Conservation (phyloP, 2,797 vertebrate species). For the Graptemys geographica region DNA sequence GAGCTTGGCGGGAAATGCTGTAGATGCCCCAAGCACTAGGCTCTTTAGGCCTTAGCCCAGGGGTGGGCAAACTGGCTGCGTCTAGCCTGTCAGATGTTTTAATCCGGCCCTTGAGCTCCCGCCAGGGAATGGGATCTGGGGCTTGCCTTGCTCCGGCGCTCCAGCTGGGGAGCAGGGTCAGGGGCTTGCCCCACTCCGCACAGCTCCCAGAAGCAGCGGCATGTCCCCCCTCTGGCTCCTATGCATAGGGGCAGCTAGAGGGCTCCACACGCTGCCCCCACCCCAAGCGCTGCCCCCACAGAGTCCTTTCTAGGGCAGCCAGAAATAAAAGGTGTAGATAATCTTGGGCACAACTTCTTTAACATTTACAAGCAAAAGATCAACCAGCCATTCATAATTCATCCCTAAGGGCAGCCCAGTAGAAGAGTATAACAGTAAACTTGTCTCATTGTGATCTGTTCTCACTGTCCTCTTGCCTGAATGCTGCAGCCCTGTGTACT, state of each 20-base stretch:
- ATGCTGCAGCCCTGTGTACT: neutral
- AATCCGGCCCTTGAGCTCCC: too few species aligned
- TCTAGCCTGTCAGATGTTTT: too few species aligned
- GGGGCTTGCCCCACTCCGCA: too few species aligned
- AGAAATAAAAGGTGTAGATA: neutral
- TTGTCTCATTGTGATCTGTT: neutral
- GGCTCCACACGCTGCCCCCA: too few species aligned
- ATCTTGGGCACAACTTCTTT: neutral
- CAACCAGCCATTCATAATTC: neutral
- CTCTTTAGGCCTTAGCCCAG: neutral
- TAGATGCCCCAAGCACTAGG: neutral
- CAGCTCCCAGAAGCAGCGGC: too few species aligned
- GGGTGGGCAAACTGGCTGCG: too few species aligned
- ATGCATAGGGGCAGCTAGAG: too few species aligned
- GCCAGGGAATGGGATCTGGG: too few species aligned
- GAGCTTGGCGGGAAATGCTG: neutral
- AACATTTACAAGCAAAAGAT: neutral
- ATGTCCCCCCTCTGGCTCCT: too few species aligned
- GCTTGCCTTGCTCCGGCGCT: too few species aligned
- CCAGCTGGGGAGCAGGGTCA: too few species aligned
- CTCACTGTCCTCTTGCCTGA: neutral
- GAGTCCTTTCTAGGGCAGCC: neutral
- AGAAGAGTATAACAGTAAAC: neutral
- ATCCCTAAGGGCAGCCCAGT: neutral
- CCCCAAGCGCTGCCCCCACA: fast-evolving